Evolutionary conservation across 2,797 vertebrate species (phyloP).

Genomic region (Spea hammondii): DNA sequence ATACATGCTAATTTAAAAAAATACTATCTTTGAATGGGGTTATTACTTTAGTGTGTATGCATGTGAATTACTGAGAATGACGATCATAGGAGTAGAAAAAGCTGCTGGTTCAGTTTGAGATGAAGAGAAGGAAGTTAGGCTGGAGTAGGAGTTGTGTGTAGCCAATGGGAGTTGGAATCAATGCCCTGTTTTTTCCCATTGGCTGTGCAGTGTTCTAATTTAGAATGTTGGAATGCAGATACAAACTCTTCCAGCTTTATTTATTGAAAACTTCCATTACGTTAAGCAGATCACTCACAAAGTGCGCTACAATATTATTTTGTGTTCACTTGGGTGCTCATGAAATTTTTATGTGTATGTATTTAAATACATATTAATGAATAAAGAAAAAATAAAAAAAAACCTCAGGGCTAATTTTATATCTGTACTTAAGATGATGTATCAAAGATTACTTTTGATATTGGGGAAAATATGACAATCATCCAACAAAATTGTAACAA

Average conservation of each 20-base stretch:
- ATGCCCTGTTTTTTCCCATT: background rate
- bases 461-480: constrained; percentile 3
- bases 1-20: background rate
- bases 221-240: background rate
- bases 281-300: constrained; percentile 2
- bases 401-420: constrained; percentile 49
- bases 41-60: background rate
- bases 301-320: background rate
- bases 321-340: background rate
- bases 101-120: background rate
- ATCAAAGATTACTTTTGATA: constrained; percentile 34
- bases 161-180: background rate
- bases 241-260: background rate
- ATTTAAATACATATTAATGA: background rate
- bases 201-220: background rate
- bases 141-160: background rate
- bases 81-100: background rate
- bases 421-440: constrained; percentile 25
- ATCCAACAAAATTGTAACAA: constrained; percentile 27
- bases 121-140: background rate
- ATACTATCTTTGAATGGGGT: background rate
- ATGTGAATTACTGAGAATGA: background rate
- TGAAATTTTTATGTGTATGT: constrained; percentile 8
- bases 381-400: background rate
- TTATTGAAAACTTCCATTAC: background rate